Conservation (phyloP, 1,140 invertebrate species). For the Pseudomyrmex dendroicus region DNA sequence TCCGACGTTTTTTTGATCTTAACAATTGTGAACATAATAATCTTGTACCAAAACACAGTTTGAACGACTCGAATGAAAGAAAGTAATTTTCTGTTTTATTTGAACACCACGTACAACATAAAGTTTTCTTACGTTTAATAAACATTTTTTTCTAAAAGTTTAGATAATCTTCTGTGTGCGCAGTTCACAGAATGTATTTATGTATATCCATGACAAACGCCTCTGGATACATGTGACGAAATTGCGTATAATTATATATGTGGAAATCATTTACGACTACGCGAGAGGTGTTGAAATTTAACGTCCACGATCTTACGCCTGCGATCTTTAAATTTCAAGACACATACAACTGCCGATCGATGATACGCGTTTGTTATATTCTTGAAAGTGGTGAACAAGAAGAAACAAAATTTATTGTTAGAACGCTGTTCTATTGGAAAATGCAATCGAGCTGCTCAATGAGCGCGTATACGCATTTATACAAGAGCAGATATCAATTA, state of each 20-base stretch:
- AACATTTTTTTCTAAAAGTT: not conserved
- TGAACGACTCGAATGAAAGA: no score
- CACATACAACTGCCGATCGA: not conserved
- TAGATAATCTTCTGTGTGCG: not conserved
- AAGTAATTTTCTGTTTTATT: no score
- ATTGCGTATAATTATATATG: slow-evolving; percentile 1
- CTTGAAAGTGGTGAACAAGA: not conserved
- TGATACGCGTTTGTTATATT: not conserved
- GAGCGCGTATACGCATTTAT: not conserved
- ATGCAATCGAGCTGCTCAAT: not conserved
- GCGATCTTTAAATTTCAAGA: not conserved
- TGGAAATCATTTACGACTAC: slow-evolving; percentile 31
- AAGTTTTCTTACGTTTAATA: not conserved
- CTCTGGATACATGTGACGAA: not conserved
- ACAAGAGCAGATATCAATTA: not conserved
- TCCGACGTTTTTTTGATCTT: no score
- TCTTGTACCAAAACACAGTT: no score
- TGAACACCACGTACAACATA: no score
- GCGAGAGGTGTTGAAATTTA: slow-evolving; percentile 35
- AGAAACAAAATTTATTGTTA: not conserved
- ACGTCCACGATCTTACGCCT: not conserved
- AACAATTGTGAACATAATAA: no score
- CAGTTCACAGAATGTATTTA: not conserved
- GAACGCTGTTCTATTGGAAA: not conserved
- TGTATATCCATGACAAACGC: slow-evolving; percentile 2